Base-by-base conservation (phyloP, 2,888 invertebrate species). In the Selenia dentaria region DNA sequence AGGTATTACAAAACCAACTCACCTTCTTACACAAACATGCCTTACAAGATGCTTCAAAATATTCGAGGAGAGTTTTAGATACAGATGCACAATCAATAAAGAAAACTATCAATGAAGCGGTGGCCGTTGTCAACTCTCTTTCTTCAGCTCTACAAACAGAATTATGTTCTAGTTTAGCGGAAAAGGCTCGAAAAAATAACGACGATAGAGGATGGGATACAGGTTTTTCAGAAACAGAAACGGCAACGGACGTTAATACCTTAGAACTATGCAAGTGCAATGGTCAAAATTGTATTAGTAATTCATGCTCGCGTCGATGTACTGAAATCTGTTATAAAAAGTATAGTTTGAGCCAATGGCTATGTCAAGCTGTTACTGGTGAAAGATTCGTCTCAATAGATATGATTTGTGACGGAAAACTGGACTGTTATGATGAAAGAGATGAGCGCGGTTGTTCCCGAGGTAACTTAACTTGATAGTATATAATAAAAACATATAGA, bases 361-460 rank as follows among this genome's bases (percentile, higher is more conserved):
- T 50, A n/a, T 89, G 89, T 51, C 54, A 66, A 32, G 69, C 83
- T 4, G 43, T 77, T 3, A 65, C 62, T 20, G 67, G 64, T 0
- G 55, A 59, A 1, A 55, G 54, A 8, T 64, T 62, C 29, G 61
- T 88, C 4, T 35, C 74, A 1, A 33, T 88, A 8, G 68, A 79
- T 53, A 51, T 59, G 1, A 31, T 88, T 25, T 88, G 89, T 52
- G 86, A 89, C 47, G 88, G 89, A 0, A 87, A 84, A 75, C 49
- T 76, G 9, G 89, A 89, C 46, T 89, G 89, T 54, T 71, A 62
- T 37, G 84, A 87, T 57, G 78, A 83, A 61, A 66, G 71, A 16
- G 89, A 89, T 57, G 89, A 89, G 63, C 57, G 18, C 13, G 65
- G 43, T 28, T 89, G 89, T 53, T 52, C 53, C n/a, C 36, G 37